Base-by-base conservation (phyloP, 2,888 invertebrate genomes). In the Chesias legatella region DNA sequence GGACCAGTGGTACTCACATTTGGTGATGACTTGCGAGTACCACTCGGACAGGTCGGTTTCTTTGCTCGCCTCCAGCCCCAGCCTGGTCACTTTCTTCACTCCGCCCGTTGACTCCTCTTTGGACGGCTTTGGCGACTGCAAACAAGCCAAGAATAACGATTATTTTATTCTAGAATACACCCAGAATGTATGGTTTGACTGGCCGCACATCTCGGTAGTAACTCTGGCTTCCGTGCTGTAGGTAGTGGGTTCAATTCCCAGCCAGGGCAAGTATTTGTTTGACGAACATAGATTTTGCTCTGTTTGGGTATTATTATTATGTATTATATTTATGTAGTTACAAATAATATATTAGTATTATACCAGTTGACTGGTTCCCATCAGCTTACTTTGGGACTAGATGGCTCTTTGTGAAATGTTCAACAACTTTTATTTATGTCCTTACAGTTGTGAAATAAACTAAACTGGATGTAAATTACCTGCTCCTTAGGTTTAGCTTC, bases 31-130 rank as follows among this genome's bases (percentile, higher is more conserved):
- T 88, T 98, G 98, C 0, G 98, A 96, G 78, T 99, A 99, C 99
- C 99, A 99, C 48, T 99, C 98, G 0, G 98, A 90, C 17, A 99
- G 89, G 73, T 98, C 96, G 11, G 95, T 97, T 59, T 94, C 94
- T 75, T 99, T 99, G 58, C 91, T 94, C 0, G 94, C 96, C 77
- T 99, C 99, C 10, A 99, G 79, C 1, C 99, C 98, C 5, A 99
- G 86, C 33, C 98, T 91, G 0, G 98, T 98, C 67, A 97, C 93
- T 68, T 98, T 98, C 84, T 98, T 98, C 0, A 83, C 81, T 0
- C 85, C 89, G 0, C 89, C 81, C 0, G 89, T 69, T 0, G 80
- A 60, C 6, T 91, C 90, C 8, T 90, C 79, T 42, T 89, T 88
- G 0, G 58, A 60, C 0, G 78, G 89, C 60, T 70, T 90, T 44